Conservation (phyloP, 2,113 vertebrate genomes). For the Myiopsitta monachus region DNA sequence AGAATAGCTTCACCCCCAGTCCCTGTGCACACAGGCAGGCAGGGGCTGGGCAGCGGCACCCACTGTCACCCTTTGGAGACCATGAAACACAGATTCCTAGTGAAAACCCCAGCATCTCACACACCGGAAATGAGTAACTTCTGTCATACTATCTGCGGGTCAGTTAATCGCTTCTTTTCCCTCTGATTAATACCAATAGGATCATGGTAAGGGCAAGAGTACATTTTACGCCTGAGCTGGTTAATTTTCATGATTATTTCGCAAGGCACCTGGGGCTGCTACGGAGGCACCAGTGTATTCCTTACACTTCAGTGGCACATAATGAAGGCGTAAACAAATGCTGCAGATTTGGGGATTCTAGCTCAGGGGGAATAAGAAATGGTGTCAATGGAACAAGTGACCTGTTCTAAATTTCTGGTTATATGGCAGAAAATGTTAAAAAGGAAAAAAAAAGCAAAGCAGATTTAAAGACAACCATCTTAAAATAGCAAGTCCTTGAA, state of each 20-base stretch:
- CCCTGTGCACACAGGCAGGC: fast-evolving
- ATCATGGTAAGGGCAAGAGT: not conserved
- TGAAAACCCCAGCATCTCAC: not conserved
- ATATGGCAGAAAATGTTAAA: not conserved
- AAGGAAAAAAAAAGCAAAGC: not conserved
- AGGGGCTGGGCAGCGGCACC: not conserved
- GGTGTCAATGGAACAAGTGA: not conserved
- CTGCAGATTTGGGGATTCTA: not conserved
- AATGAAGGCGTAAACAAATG: not conserved
- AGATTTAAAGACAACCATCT: not conserved
- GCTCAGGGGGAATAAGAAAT: not conserved
- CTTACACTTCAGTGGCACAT: not conserved
- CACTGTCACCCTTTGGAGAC: not conserved
- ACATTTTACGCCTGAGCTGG: not conserved
- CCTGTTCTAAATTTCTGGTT: not conserved
- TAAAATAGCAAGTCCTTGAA: not conserved
- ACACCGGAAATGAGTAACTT: not conserved
- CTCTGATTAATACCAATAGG: not conserved
- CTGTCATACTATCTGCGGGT: not conserved
- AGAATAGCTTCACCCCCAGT: not conserved
- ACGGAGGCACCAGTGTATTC: not conserved
- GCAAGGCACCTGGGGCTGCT: not conserved
- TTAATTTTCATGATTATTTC: conserved; percentile 3
- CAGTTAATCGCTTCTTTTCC: not conserved
- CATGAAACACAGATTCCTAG: not conserved